Base-by-base conservation (phyloP, 2,113 vertebrate genomes). In the Neolamprologus modestus region DNA sequence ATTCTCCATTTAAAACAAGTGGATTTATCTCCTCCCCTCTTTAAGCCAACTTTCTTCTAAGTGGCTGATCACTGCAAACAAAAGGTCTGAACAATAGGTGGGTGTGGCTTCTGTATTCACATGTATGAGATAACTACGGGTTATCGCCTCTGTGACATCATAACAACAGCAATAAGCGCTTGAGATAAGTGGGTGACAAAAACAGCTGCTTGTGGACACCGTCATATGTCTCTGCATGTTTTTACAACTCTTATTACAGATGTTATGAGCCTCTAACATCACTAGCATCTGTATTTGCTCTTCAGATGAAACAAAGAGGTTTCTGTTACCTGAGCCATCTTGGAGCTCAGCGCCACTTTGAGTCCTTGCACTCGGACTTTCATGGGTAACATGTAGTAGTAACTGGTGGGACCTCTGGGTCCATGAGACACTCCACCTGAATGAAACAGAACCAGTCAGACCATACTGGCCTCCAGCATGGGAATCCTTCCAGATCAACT, bases 351-450 rank as follows among this genome's bases (percentile, higher is more conserved):
- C 0, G 97, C 97, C 86, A 97, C 96, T 88, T 97, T 98, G 81
- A 99, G 96, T 53, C 97, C 98, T 73, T 95, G 91, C 2, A 97
- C 98, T 5, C 97, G 94, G 4, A 98, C 84, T 61, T 98, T 98
- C 97, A 99, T 98, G 80, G 98, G 98, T 71, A 98, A 50, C 98
- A 99, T 98, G 95, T 98, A 98, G 91, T 97, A 98, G 91, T 97
- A 99, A 82, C 98, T 98, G 4, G 95, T 99, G 21, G 98, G 98
- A 3, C 98, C 98, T 53, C 98, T 94, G 7, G 98, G 98, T 19
- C 98, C 98, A 1, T 98, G 97, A 54, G 96, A 87, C 6, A 97
- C 54, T 2, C 98, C 98, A 26, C 98, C 98, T 99, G 95, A 47
- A 80, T 24, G 9, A 53, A 19, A 86, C 24, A 45, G 1, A 14